phyloP scores from a whole-genome alignment of 35 echinoderm and acorn worm species.

The Apostichopus japonicus region DNA sequence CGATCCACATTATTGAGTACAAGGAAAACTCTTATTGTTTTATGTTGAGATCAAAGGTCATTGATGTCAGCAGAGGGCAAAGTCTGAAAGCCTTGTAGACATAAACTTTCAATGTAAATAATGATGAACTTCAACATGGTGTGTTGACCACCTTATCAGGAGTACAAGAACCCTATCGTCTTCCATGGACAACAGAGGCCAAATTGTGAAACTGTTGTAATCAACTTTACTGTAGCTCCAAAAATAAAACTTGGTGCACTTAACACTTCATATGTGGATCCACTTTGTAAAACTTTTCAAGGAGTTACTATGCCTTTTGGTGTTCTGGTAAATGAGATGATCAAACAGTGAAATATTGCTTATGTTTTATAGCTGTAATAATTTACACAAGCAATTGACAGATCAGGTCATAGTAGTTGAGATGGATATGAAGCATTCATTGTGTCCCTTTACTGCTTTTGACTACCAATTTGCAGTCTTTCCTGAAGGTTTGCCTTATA shows the following conservation, averaged over 20 bases:
- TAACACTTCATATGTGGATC: background rate
- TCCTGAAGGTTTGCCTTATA: too few relatives aligned
- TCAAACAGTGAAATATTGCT: too few relatives aligned
- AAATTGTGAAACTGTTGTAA: background rate
- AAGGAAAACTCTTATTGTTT: background rate
- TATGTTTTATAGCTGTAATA: too few relatives aligned
- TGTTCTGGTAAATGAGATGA: background rate
- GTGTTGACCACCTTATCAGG: background rate
- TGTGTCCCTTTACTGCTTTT: too few relatives aligned
- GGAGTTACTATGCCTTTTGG: slow-evolving; percentile 7
- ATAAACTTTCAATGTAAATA: background rate
- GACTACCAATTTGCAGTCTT: too few relatives aligned
- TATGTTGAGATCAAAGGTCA: background rate
- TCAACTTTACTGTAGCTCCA: background rate
- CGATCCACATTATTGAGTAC: background rate
- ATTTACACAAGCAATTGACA: too few relatives aligned
- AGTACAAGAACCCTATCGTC: slow-evolving; percentile 11
- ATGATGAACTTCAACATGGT: background rate
- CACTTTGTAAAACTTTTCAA: background rate
- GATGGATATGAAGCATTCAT: too few relatives aligned
- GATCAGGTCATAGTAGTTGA: too few relatives aligned
- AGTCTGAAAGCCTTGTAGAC: slow-evolving; percentile 3
- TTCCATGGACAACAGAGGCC: background rate
- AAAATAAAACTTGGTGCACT: background rate
- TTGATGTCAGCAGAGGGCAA: background rate